Percentiles rank a stretch among this genome's conserved stretches.
Evolutionary conservation across 2,797 vertebrate species (phyloP).

Genomic region (Avahi laniger): DNA sequence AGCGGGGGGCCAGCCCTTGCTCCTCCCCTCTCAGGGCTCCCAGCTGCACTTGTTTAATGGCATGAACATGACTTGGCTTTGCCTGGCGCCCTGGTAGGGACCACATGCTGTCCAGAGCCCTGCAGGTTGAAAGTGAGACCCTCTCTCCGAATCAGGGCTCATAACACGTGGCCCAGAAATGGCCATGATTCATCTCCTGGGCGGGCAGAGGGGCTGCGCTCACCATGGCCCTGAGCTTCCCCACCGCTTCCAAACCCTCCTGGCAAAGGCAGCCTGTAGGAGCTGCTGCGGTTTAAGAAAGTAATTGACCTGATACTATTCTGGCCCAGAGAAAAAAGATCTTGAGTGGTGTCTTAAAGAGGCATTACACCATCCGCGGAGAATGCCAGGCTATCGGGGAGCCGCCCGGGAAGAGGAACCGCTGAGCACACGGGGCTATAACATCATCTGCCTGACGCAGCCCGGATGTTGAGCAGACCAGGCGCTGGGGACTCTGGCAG

Average conservation of each 20-base stretch:
- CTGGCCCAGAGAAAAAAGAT: background rate
- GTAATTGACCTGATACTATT: slow-evolving; percentile 9
- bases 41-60: slow-evolving; percentile 78
- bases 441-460: background rate
- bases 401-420: background rate
- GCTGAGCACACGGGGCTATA: fast-evolving
- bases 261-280: background rate
- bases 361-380: slow-evolving; percentile 32
- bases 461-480: background rate
- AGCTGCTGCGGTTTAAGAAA: slow-evolving; percentile 33
- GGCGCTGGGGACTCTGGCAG: background rate
- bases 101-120: background rate
- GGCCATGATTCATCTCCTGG: slow-evolving; percentile 32
- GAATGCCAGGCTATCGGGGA: slow-evolving; percentile 47
- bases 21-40: slow-evolving; percentile 64
- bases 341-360: slow-evolving; percentile 18
- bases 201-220: background rate
- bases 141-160: slow-evolving; percentile 55
- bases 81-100: slow-evolving; percentile 55
- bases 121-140: slow-evolving; percentile 59
- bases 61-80: slow-evolving; percentile 76
- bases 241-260: background rate
- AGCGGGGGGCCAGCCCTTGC: slow-evolving; percentile 43
- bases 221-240: background rate
- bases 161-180: background rate